Evolutionary conservation across 2,113 vertebrate species (phyloP).

Genomic region (Urocolius indicus): DNA sequence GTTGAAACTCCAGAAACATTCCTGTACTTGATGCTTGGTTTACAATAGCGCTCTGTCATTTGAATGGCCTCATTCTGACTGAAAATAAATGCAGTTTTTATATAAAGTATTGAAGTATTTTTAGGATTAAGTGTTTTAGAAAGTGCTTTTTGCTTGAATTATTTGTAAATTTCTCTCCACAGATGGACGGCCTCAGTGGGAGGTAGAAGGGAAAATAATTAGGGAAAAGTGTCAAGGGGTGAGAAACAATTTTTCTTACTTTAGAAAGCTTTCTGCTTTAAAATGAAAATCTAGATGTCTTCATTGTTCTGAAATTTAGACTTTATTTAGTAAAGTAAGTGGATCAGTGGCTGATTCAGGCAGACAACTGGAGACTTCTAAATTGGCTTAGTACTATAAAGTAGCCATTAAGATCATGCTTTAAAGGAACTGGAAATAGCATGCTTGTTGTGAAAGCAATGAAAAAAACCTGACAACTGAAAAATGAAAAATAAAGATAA

Average conservation of each 20-base stretch:
- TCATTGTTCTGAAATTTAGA: not conserved
- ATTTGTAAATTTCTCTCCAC: conserved; percentile 69
- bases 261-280: conserved; percentile 12
- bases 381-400: not conserved
- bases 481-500: not conserved
- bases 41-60: not conserved
- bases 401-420: not conserved
- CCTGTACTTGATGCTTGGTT: not conserved
- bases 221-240: conserved; percentile 95
- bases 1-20: not conserved
- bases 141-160: conserved; percentile 55
- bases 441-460: not conserved
- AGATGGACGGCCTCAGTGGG: conserved; percentile 98
- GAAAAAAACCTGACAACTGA: not conserved
- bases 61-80: not conserved
- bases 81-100: not conserved
- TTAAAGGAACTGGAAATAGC: not conserved
- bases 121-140: not conserved
- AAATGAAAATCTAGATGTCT: not conserved
- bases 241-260: conserved; percentile 77
- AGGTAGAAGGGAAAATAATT: conserved; percentile 95
- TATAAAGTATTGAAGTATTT: not conserved
- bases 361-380: conserved; percentile 15
- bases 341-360: not conserved
- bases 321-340: not conserved